Conservation (phyloP, 2,113 vertebrate genomes). For the Salvelinus fontinalis region DNA sequence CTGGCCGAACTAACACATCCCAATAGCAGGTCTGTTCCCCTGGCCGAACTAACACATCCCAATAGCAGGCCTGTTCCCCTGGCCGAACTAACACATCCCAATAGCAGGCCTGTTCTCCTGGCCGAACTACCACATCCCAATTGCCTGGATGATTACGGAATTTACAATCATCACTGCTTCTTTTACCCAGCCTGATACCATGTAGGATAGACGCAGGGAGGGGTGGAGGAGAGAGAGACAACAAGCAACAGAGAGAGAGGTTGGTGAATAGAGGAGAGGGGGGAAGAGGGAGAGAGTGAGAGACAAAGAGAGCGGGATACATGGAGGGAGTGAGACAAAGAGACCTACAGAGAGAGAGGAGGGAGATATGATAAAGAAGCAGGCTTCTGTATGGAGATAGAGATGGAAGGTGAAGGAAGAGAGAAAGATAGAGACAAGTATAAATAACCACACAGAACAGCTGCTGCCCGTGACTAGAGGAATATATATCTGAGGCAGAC, state of each 20-base stretch:
- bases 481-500: neutral
- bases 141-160: conserved; percentile 83
- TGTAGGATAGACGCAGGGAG: neutral
- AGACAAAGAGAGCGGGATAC: neutral
- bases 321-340: neutral
- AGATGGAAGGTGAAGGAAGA: neutral
- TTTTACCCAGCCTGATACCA: conserved; percentile 66
- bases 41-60: no score
- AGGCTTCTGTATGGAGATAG: conserved; percentile 14
- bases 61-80: no score
- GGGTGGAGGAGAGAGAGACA: no score
- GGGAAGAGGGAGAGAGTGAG: neutral
- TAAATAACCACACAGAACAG: conserved; percentile 9
- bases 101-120: conserved; percentile 7
- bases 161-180: conserved; percentile 78
- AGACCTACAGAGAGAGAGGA: neutral
- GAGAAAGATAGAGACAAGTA: conserved; percentile 17
- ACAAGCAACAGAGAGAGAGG: no score
- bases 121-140: conserved; percentile 72
- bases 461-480: no score
- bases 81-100: no score
- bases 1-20: no score
- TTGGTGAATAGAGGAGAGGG: no score
- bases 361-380: neutral
- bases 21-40: no score